These are phyloP conservation scores for Leptobrachium leishanense DNA, from an alignment of 2,113 vertebrate genomes.

Conservation along the genomic window DNA sequence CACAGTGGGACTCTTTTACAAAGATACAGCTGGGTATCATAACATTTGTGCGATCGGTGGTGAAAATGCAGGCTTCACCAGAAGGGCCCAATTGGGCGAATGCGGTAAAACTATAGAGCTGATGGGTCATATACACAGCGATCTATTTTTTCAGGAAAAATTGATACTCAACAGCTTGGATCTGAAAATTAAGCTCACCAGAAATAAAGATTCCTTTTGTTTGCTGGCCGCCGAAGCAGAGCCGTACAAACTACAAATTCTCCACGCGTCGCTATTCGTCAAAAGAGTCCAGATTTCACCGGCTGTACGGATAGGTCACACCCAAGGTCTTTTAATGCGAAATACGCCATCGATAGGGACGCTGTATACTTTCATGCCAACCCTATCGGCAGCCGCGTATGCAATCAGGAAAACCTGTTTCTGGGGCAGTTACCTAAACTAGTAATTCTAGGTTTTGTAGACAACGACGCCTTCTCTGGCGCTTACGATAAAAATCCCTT, in stretches of 20 bases:
- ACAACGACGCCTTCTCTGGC: not conserved
- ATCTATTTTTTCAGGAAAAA: too few species aligned
- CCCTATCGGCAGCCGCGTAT: too few species aligned
- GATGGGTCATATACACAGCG: not conserved
- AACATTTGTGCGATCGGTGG: not conserved
- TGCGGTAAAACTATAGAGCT: too few species aligned
- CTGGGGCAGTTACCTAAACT: too few species aligned
- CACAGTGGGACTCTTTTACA: too few species aligned
- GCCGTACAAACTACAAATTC: not conserved
- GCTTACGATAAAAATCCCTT: not conserved
- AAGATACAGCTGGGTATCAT: not conserved
- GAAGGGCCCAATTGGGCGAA: not conserved
- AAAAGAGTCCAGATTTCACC: too few species aligned
- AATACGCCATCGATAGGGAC: not conserved
- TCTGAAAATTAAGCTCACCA: not conserved
- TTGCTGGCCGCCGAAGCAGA: not conserved
- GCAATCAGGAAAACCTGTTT: too few species aligned
- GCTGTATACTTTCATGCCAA: too few species aligned
- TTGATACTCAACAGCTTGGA: not conserved
- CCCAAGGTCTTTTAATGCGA: not conserved
- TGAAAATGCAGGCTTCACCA: too few species aligned
- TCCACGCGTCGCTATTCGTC: not conserved
- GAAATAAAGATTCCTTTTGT: conserved; percentile 5
- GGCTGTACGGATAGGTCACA: not conserved
- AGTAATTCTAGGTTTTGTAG: too few species aligned